These are phyloP conservation scores for Camelus dromedarius DNA, from an alignment of 2,113 vertebrate genomes.

Conservation along the genomic window DNA sequence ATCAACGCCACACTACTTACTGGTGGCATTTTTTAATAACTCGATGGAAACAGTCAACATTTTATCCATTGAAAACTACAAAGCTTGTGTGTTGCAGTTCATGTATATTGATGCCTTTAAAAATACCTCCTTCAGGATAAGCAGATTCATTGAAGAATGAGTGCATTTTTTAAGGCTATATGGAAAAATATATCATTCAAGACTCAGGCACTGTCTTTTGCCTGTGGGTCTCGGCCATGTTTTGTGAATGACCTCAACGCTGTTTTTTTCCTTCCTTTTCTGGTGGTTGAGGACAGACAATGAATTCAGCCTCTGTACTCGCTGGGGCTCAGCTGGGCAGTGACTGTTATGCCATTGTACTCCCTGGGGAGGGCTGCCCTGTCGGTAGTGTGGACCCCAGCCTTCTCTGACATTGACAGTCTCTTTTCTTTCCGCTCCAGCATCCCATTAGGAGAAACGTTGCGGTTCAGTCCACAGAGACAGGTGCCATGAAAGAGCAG, in stretches of 20 bases:
- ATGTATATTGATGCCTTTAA: conserved; percentile 33
- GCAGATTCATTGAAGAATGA: conserved; percentile 34
- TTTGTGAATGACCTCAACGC: conserved; percentile 69
- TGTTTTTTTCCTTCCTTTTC: conserved; percentile 68
- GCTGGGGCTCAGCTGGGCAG: conserved; percentile 67
- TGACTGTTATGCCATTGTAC: conserved; percentile 73
- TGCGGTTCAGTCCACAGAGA: background rate
- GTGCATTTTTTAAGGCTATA: conserved; percentile 38
- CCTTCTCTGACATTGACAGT: conserved; percentile 72
- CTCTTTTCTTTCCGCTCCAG: conserved; percentile 40
- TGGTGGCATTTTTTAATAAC: background rate
- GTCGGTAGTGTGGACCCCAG: conserved; percentile 61
- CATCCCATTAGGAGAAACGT: conserved; percentile 44
- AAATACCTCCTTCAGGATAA: background rate
- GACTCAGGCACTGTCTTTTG: background rate
- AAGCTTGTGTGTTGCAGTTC: conserved; percentile 19
- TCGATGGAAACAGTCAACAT: conserved; percentile 30
- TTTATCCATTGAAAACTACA: conserved; percentile 20
- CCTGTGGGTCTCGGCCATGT: background rate
- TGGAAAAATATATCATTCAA: conserved; percentile 61
- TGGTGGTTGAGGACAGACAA: conserved; percentile 39
- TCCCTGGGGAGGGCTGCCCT: conserved; percentile 45
- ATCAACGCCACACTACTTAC: background rate
- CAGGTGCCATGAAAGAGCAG: background rate
- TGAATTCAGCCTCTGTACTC: conserved; percentile 38